These are phyloP conservation scores for Myopa tessellatipennis DNA, from an alignment of 2,888 invertebrate species.

Conservation along the genomic window DNA sequence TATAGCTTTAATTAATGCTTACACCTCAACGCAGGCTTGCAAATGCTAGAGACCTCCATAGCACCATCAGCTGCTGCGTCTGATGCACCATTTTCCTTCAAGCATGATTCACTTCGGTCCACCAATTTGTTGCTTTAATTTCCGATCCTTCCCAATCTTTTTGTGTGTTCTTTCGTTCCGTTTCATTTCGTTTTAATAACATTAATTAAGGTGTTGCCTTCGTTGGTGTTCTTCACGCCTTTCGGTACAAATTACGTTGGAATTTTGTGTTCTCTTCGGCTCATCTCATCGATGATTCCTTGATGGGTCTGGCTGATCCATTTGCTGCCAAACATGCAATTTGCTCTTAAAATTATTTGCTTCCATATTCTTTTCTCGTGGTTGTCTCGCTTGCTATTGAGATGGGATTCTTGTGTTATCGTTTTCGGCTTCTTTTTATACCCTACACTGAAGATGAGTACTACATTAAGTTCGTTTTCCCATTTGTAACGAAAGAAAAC, in stretches of 20 bases:
- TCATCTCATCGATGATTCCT: slow-evolving; percentile 2
- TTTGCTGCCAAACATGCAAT: slow-evolving; percentile 57
- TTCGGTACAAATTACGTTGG: slow-evolving; percentile 68
- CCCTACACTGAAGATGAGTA: neutral
- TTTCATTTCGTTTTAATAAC: slow-evolving; percentile 66
- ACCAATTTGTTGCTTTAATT: slow-evolving; percentile 2
- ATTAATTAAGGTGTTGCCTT: slow-evolving; percentile 69
- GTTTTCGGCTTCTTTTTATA: slow-evolving; percentile 31
- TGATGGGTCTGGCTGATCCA: slow-evolving; percentile 42
- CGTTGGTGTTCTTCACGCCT: slow-evolving; percentile 71
- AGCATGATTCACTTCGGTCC: neutral
- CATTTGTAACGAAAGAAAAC: too few relatives aligned
- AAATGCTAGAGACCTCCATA: neutral
- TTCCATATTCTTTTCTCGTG: slow-evolving; percentile 51
- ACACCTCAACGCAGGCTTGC: neutral
- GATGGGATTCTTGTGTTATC: slow-evolving; percentile 3
- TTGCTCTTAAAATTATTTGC: slow-evolving; percentile 61
- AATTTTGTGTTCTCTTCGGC: slow-evolving; percentile 60
- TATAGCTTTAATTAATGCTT: slow-evolving; percentile 1
- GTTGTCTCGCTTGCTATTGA: slow-evolving; percentile 15
- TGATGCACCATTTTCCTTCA: neutral
- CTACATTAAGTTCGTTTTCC: too few relatives aligned
- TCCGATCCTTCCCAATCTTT: slow-evolving; percentile 24
- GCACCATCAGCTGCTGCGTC: neutral
- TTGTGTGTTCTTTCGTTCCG: slow-evolving; percentile 55